Percentiles rank a stretch among this genome's conserved stretches.
These are phyloP conservation scores for Eristalinus sepulchralis DNA, from an alignment of 2,888 invertebrate species.

Conservation along the genomic window DNA sequence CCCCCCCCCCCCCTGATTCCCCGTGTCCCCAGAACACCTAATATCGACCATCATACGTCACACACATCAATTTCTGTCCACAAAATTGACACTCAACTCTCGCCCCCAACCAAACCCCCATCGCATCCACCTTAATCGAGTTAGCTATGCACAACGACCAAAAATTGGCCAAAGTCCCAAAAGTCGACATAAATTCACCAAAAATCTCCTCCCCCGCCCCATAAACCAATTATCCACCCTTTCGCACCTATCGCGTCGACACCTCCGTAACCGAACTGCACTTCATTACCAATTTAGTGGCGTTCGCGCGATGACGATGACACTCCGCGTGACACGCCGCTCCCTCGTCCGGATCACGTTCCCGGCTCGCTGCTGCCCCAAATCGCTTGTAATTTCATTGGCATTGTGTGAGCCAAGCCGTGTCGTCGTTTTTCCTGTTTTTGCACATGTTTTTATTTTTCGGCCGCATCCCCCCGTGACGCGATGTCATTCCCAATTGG, in stretches of 20 bases:
- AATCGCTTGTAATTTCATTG: conserved; percentile 41
- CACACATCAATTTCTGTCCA: background rate
- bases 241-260: conserved; percentile 43
- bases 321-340: background rate
- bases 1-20: too few relatives aligned
- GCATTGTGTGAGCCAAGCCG: conserved; percentile 15
- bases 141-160: background rate
- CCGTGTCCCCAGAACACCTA: background rate
- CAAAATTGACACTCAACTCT: too few relatives aligned
- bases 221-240: conserved; percentile 54
- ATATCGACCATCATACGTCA: background rate
- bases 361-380: background rate
- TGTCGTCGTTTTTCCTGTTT: background rate
- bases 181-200: background rate
- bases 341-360: conserved; percentile 4
- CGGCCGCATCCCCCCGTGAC: background rate
- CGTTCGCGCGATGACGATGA: background rate
- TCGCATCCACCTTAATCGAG: background rate
- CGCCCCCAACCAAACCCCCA: background rate
- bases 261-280: conserved; percentile 6
- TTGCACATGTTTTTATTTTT: background rate
- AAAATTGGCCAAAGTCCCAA: background rate
- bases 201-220: background rate
- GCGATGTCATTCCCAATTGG: conserved; percentile 24
- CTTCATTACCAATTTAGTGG: conserved; percentile 61